These are phyloP conservation scores for Regulus satrapa DNA, from an alignment of 2,113 vertebrate species.

Conservation along the genomic window DNA sequence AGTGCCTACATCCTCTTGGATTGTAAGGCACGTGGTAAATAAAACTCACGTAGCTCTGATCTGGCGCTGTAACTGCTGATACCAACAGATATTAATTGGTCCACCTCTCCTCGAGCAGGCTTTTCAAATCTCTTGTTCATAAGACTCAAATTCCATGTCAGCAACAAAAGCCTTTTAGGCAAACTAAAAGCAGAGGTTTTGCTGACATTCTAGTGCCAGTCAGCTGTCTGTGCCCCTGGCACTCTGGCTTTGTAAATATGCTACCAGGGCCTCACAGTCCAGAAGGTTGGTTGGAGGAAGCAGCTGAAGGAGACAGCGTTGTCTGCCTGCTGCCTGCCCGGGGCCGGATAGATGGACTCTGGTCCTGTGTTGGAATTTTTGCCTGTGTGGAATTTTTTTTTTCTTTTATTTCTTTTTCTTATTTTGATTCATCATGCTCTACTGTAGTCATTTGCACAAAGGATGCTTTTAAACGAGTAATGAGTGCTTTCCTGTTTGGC, in stretches of 20 bases:
- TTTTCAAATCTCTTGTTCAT: background rate
- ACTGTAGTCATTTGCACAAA: constrained; percentile 24
- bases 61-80: background rate
- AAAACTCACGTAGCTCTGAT: background rate
- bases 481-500: constrained; percentile 55
- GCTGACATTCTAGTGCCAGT: background rate
- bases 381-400: background rate
- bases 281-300: background rate
- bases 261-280: background rate
- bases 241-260: background rate
- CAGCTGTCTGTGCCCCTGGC: background rate
- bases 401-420: background rate
- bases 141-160: background rate
- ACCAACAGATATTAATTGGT: background rate
- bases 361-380: too few relatives aligned
- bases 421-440: background rate
- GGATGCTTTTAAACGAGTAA: constrained; percentile 19
- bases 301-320: background rate
- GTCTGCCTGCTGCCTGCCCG: background rate
- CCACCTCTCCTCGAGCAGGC: background rate
- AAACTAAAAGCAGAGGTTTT: background rate
- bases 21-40: background rate
- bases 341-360: background rate
- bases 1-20: background rate
- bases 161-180: background rate